A percentile compares a stretch with the other conserved stretches of the same genome.
phyloP scores from a whole-genome alignment of 2,888 invertebrate genomes.

The Eurytoma adleriae region DNA sequence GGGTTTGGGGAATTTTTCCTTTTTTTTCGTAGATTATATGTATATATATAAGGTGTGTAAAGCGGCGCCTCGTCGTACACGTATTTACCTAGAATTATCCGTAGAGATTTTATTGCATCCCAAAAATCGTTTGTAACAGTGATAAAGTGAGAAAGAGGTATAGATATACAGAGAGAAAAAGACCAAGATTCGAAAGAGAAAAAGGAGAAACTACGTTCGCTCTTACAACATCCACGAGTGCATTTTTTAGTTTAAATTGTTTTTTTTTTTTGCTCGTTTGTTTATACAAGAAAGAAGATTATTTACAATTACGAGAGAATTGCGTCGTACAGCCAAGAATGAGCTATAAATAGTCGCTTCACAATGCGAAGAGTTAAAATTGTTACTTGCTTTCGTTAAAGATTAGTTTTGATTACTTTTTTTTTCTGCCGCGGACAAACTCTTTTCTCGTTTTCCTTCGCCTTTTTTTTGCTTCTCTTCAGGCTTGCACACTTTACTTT shows the following conservation, averaged over 20 bases:
- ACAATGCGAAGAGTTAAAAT: conserved; percentile 31
- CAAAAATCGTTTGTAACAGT: background rate
- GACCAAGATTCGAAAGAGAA: conserved; percentile 9
- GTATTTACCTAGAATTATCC: conserved; percentile 9
- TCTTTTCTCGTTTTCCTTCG: background rate
- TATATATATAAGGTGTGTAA: conserved; percentile 20
- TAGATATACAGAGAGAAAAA: conserved; percentile 8
- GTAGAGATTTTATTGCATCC: background rate
- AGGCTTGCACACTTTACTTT: background rate
- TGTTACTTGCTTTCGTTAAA: background rate
- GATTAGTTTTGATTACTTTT: conserved; percentile 28
- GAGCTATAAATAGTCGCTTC: conserved; percentile 42
- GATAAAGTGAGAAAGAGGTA: conserved; percentile 33
- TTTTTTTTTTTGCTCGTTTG: background rate
- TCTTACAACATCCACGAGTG: conserved; percentile 13
- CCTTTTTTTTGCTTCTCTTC: background rate
- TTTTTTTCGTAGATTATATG: background rate
- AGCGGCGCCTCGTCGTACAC: conserved; percentile 16
- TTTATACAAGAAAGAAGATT: conserved; percentile 24
- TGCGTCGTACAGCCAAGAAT: conserved; percentile 52
- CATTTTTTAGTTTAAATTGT: background rate
- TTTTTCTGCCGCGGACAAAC: conserved; percentile 5
- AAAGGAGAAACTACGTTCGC: conserved; percentile 3
- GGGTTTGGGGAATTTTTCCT: conserved; percentile 21
- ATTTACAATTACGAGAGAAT: conserved; percentile 43